Base-by-base conservation (phyloP, 2,113 vertebrate species). In the Paralichthys olivaceus region DNA sequence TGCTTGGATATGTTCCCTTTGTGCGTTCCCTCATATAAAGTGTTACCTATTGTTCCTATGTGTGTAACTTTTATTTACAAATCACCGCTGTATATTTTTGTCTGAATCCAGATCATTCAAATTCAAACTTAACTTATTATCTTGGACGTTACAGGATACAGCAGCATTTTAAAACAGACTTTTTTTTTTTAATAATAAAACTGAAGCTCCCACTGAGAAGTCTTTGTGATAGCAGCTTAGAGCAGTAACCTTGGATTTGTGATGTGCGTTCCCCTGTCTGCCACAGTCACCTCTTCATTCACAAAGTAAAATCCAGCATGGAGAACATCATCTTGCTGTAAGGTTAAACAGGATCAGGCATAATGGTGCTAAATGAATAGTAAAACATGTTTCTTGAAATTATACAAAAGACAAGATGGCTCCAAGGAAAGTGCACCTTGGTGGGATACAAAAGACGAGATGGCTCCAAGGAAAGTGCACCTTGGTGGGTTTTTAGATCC, bases 291-390 rank as follows among this genome's bases (percentile, higher is more conserved):
- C 22, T 54, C 58, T 67, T 47, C 45, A 19, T 47, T 45, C 69
- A 60, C 23, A 60, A 32, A 25, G 37, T 28, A 19, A 58, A 71
- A 57, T 17, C 37, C 25, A 63, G n/a, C 20, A 53, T 32, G 8
- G 37, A 62, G 67, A 69, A n/a, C 37, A 15, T 32, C 9, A 17
- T 54, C 28, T 53, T 51, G 56, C 37, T 79, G 19, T 43, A 13
- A 75, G 62, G 7, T 32, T 61, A 47, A 70, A 74, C n/a, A 70
- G 28, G 59, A 71, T 43, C 29, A 74, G 25, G 49, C 56, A 58
- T 53, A 66, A 69, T 81, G 61, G 15, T 60, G 20, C 8, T 72
- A 37, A 59, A 82, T 47, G n/a, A 82, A 75, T 82, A 79, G 65
- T 72, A 61, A 15, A 82, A 65, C 53, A 64, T 43, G 58, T 72